These are phyloP conservation scores for Ptilorrhoa leucosticta DNA, from an alignment of 2,113 vertebrate genomes.

Conservation along the genomic window DNA sequence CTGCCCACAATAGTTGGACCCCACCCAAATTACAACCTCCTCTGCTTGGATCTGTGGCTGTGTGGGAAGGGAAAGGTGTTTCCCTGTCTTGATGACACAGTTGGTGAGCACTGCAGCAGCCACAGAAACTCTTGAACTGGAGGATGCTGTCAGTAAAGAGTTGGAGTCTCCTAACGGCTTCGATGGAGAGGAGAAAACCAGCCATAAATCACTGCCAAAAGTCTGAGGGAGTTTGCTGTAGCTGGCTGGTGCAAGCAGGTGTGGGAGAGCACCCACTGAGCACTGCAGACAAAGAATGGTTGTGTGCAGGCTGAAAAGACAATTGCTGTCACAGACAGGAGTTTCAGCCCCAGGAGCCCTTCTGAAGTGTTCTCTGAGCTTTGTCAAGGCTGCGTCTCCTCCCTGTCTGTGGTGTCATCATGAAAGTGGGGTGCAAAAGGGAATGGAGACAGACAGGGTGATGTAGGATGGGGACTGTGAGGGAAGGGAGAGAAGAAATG, in stretches of 20 bases:
- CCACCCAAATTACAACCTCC: background rate
- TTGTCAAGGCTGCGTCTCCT: background rate
- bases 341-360: background rate
- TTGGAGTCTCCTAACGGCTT: background rate
- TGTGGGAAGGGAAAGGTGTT: background rate
- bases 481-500: background rate
- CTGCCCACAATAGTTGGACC: background rate
- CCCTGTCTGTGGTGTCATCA: background rate
- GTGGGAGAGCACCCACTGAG: background rate
- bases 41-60: background rate
- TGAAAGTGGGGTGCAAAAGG: background rate
- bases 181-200: background rate
- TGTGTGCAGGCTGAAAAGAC: background rate
- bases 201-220: background rate
- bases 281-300: fast-evolving
- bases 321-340: background rate
- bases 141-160: background rate
- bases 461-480: background rate
- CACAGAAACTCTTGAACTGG: background rate
- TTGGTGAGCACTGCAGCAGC: background rate
- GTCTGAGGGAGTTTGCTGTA: background rate
- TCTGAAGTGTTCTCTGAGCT: background rate
- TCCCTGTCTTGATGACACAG: background rate
- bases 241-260: background rate
- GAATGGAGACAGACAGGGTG: background rate